Base-by-base conservation (phyloP, 2,888 invertebrate species). In the Barypeithes pellucidus region DNA sequence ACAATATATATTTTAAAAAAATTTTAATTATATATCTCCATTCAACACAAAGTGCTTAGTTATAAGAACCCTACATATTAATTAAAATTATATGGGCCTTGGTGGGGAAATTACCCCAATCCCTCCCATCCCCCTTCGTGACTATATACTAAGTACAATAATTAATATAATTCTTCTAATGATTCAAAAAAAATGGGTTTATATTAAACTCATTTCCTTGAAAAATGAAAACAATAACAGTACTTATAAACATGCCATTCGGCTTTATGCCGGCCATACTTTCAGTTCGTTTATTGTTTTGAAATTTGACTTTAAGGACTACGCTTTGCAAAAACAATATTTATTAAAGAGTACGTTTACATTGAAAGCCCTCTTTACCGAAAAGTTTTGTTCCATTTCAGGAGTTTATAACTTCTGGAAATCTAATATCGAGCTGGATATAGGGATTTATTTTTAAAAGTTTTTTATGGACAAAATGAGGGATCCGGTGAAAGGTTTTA, bases 241-340 rank as follows among this genome's bases (percentile, higher is more conserved):
- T 29, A 7, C 29, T 29, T 29, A 5, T 5, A 39, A 39, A n/a
- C 39, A 39, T 16, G 7, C 43, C 8, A 43, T 16, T 43, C 43
- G 43, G 14, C 0, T 14, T 43, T 16, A 16, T 14, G 7, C 16
- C 16, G 3, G 16, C 43, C 4, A 43, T 43, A 43, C 12, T 39
- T 43, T 43, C 16, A 7, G 16, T 43, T 43, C 43, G 43, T 43
- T 43, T 43, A 43, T 43, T 43, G 43, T 43, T 43, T 16, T 47
- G 47, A 47, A 16, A 24, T 50, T 50, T 47, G 47, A 47, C 50
- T 50, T 50, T 50, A n/a, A 50, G 50, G n/a, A 50, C n/a, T 22
- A n/a, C 50, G 22, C 24, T 50, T 11, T 50, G 2, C 24, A 50
- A 24, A 50, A 50, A 50, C 24, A 50, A 50, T 50, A 50, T 50